phyloP scores from a whole-genome alignment of 2,888 invertebrate genomes.

The Caenorhabditis sulstoni region DNA sequence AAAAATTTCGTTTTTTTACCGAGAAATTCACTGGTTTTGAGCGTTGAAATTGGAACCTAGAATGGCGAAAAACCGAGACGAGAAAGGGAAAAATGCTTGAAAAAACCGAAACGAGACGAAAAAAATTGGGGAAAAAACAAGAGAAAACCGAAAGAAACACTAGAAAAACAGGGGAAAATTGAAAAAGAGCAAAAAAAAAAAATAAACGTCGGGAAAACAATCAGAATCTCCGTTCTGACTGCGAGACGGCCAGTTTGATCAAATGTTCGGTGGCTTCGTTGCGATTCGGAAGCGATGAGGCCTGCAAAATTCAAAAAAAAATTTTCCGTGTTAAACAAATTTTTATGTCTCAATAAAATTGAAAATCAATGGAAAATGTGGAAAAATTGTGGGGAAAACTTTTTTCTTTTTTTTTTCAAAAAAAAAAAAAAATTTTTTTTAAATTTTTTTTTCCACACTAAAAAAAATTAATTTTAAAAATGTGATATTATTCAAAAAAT shows the following conservation, averaged over 20 bases:
- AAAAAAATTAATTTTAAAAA: too few species aligned
- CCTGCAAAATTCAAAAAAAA: conserved; percentile 63
- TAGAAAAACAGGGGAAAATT: conserved; percentile 21
- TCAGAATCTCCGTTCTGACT: conserved; percentile 70
- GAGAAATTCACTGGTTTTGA: too few species aligned
- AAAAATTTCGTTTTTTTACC: conserved; percentile 6
- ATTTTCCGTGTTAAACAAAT: too few species aligned
- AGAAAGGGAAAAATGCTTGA: conserved; percentile 18
- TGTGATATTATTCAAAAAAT: too few species aligned
- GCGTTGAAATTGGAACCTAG: background rate
- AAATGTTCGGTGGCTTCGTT: conserved; percentile 72
- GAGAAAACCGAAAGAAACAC: too few species aligned
- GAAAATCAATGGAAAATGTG: too few species aligned
- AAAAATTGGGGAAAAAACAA: conserved; percentile 34
- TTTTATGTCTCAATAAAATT: too few species aligned
- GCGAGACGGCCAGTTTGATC: conserved; percentile 70
- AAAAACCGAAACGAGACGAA: background rate
- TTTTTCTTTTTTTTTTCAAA: too few species aligned
- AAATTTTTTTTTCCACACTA: too few species aligned
- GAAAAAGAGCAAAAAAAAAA: background rate
- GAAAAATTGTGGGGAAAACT: too few species aligned
- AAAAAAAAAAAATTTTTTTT: too few species aligned
- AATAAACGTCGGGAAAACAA: conserved; percentile 4
- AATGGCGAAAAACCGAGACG: background rate
- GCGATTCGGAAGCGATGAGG: conserved; percentile 68